Base-by-base conservation (phyloP, 2,888 invertebrate species). In the Embidobia sp. region DNA sequence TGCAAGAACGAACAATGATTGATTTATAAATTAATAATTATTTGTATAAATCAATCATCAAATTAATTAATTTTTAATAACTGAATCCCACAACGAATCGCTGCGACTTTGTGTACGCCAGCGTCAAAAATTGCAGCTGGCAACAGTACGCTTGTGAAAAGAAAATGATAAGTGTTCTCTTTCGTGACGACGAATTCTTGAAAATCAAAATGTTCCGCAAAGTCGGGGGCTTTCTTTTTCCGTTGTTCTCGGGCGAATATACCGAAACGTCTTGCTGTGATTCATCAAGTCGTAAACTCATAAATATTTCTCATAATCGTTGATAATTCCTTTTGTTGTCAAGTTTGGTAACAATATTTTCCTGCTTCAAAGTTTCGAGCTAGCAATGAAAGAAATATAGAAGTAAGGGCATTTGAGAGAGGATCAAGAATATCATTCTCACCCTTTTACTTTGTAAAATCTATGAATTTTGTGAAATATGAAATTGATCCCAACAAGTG, bases 281-380 rank as follows among this genome's bases (percentile, higher is more conserved):
- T 74, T 80, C 83, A 82, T 85, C 80, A 82, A 82, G 80, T 86
- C 81, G 80, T 85, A 86, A 85, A 85, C 81, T 82, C 85, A 84
- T 87, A 87, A 86, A 87, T 87, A 87, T 85, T 85, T 81, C 81
- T 86, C 86, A 87, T 87, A 80, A 87, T 87, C 84, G 83, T 75
- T 81, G 81, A 86, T 87, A 84, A 87, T 86, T 79, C 82, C 67
- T 80, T 83, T 84, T 84, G 84, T 84, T 46, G 19, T 27, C 18
- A 26, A 13, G 22, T 29, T 16, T 19, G 5, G 42, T 26, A 33
- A 46, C 40, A 48, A 44, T 35, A 53, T 59, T 66, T 57, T 64
- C 57, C 49, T 57, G 64, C 48, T 61, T 51, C 18, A 22, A 53
- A 66, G 26, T 13, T 27, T 35, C 1, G 10, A 10, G 10, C 4